Base-by-base conservation (phyloP, 2,888 invertebrate species). In the Cerceris rybyensis region DNA sequence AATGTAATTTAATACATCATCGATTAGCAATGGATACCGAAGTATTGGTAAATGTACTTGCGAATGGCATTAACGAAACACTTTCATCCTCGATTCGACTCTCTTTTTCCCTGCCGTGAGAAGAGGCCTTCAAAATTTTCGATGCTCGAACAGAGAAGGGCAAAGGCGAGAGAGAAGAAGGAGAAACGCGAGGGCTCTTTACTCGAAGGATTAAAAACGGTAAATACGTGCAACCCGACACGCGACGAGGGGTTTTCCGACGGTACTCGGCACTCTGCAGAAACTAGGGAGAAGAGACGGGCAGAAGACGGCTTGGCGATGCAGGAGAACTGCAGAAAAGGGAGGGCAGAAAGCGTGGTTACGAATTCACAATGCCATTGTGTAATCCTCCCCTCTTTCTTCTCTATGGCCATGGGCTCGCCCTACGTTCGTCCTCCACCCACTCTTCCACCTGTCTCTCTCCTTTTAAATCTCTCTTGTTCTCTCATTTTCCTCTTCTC, bases 331-430 rank as follows among this genome's bases (percentile, higher is more conserved):
- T 17, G 66, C 57, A 49, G 80, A 65, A 65, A 70, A 70, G 70
- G 68, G 72, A 66, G 71, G 69, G 60, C 70, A 61, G 74, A 63
- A 73, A 78, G 69, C 67, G 77, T 67, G 74, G 80, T 80, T 81
- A 78, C 77, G 81, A 83, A 83, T 84, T 81, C 86, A 90, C 89
- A 89, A 90, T 88, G 88, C 81, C 88, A 88, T 87, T 87, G 89
- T 87, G 87, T 83, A 85, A 83, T 86, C 78, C 82, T 78, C 67
- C 73, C 82, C 69, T 28, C 76, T 67, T 64, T 57, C 59, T 6
- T 42, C 58, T 54, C 43, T 58, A 67, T 64, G 49, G 41, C 68
- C 68, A 55, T 66, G 50, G 65, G 70, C 65, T 68, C 70, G 63
- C 64, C 50, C 68, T 8, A 61, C 61, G 54, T 17, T 43, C 67